Conservation (phyloP, 2,113 vertebrate species). For the Saguinus imperator region DNA sequence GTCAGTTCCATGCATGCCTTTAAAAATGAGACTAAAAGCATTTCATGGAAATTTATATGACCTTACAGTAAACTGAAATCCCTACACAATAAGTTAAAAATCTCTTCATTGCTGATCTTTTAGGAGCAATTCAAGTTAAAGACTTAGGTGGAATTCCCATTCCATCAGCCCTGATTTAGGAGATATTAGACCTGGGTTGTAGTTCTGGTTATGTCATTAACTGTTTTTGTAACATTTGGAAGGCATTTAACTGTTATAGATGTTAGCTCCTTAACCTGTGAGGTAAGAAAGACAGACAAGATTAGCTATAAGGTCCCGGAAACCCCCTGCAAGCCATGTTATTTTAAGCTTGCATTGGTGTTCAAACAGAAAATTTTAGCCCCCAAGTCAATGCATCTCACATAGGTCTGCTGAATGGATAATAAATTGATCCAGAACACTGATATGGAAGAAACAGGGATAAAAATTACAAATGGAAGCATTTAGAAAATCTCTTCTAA, state of each 20-base stretch:
- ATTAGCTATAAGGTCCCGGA: background rate
- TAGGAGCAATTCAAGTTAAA: background rate
- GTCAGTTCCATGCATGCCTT: background rate
- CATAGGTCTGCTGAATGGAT: background rate
- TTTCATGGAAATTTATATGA: background rate
- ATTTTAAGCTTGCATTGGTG: background rate
- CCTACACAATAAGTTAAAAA: background rate
- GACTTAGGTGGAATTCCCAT: background rate
- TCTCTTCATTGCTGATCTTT: background rate
- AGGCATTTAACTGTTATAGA: background rate
- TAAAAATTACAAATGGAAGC: background rate
- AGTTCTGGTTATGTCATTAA: background rate
- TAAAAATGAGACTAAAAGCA: background rate
- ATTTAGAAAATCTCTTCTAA: background rate
- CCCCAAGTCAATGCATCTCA: background rate
- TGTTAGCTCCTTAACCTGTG: background rate
- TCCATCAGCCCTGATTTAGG: background rate
- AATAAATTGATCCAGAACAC: background rate
- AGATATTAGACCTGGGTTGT: background rate
- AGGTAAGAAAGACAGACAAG: background rate
- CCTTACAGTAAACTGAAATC: background rate
- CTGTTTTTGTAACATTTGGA: background rate
- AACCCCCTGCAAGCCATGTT: background rate
- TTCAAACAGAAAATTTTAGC: background rate
- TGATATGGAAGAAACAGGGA: background rate